Conservation (phyloP, 2,888 invertebrate species). For the Gnatocerus cornutus region DNA sequence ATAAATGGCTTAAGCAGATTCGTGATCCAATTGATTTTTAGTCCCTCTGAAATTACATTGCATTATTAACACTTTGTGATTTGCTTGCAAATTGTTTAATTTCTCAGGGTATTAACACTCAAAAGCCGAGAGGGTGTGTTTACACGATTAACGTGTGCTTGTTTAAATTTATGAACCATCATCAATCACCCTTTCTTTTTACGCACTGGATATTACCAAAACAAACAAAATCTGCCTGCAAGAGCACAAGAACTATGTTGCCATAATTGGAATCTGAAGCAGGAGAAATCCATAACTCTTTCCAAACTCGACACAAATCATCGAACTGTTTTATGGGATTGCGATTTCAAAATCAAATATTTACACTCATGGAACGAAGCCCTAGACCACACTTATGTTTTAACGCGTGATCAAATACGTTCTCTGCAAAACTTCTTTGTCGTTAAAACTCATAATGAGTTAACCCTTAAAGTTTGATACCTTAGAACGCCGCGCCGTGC, state of each 20-base stretch:
- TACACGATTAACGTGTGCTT: background rate
- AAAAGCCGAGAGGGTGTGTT: background rate
- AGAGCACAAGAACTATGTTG: background rate
- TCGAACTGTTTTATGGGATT: background rate
- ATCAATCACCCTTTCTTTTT: conserved; percentile 1
- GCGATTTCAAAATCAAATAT: background rate
- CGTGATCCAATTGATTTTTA: no score
- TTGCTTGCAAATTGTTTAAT: background rate
- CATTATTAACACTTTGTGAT: no score
- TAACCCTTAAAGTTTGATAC: conserved; percentile 1
- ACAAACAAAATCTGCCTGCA: background rate
- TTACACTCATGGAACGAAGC: background rate
- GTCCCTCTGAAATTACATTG: no score
- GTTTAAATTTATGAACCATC: background rate
- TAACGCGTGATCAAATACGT: background rate
- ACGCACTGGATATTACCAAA: background rate
- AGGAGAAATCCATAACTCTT: background rate
- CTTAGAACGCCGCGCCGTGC: background rate
- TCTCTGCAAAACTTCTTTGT: background rate
- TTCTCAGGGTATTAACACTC: background rate
- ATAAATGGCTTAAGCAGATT: no score
- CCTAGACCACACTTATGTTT: background rate
- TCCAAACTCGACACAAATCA: background rate
- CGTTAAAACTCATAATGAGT: background rate
- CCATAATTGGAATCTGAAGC: background rate